Evolutionary conservation across 2,797 vertebrate genomes (phyloP).

Genomic region (Geotrypetes seraphini): DNA sequence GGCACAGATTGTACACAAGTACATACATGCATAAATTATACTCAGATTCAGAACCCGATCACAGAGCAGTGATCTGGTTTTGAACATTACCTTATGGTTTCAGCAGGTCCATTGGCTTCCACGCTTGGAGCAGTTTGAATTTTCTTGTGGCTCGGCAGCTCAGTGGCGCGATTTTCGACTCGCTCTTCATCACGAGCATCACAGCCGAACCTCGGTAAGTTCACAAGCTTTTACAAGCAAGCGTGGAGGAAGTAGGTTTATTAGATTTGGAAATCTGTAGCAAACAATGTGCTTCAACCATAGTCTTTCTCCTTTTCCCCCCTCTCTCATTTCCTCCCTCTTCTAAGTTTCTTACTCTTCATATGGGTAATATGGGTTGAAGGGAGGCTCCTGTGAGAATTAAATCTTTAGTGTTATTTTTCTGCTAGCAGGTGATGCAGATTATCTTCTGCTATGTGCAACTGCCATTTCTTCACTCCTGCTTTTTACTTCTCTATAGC

Average conservation of each 20-base stretch:
- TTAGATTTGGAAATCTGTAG: neutral
- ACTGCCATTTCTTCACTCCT: too few relatives aligned
- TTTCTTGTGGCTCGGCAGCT: constrained; percentile 18
- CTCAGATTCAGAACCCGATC: constrained; percentile 25
- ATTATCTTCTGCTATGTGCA: too few relatives aligned
- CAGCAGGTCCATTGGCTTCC: constrained; percentile 31
- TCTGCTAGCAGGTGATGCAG: too few relatives aligned
- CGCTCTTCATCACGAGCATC: constrained; percentile 12
- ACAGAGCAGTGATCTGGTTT: constrained; percentile 30
- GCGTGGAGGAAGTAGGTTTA: constrained; percentile 1
- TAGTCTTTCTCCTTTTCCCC: neutral
- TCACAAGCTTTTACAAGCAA: constrained; percentile 13
- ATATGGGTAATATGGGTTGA: too few relatives aligned
- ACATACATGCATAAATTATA: constrained; percentile 11
- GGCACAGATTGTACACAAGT: neutral
- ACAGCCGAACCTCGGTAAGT: constrained; percentile 10
- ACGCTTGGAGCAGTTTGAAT: constrained; percentile 23
- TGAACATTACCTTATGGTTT: constrained; percentile 35
- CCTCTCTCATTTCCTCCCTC: too few relatives aligned
- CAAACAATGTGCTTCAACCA: neutral
- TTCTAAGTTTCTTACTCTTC: too few relatives aligned
- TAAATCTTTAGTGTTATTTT: too few relatives aligned
- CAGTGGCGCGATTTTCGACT: constrained; percentile 24
- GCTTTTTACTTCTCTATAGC: too few relatives aligned
- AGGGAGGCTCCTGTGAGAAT: too few relatives aligned